Evolutionary conservation across 2,888 invertebrate genomes (phyloP), one percentile per base, ranked within the genome.

Genomic region (Lobophora halterata): DNA sequence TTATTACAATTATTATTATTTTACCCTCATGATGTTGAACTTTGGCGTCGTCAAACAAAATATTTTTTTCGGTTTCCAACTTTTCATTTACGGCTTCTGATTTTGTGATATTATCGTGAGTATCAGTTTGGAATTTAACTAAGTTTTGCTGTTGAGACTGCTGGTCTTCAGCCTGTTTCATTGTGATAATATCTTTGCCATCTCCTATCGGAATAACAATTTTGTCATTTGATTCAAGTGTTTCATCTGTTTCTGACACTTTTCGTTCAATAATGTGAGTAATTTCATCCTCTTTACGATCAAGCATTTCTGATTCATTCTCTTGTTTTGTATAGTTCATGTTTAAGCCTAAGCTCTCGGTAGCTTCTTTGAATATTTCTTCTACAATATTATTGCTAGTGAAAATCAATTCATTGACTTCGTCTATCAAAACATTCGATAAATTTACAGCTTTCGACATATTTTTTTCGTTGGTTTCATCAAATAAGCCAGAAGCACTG

Each of bases 1-100:
- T 13, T 6, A 10, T 13, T n/a, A 26, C 13, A 13, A 8, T 20
- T 10, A 14, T 25, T 10, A 14, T 11, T 34, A 11, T 12, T 20
- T 20, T 34, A 34, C 26, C 33, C 14, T 34, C 20, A 34, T 20
- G 5, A 9, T 10, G 12, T 33, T 7, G 17, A 25, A 29, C 32
- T 11, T n/a, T n/a, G n/a, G n/a, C n/a, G n/a, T n/a, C n/a, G n/a
- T n/a, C n/a, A n/a, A n/a, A n/a, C n/a, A n/a, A n/a, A n/a, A n/a
- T n/a, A n/a, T n/a, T n/a, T n/a, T n/a, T n/a, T n/a, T n/a, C n/a
- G n/a, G n/a, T n/a, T n/a, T n/a, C n/a, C n/a, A n/a, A n/a, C n/a
- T n/a, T n/a, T n/a, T n/a, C n/a, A n/a, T n/a, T n/a, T n/a, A n/a
- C n/a, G n/a, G n/a, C n/a, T n/a, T 19, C 19, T 1, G n/a, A 19